phyloP scores from a whole-genome alignment of 2,113 vertebrate genomes.

The Corvus moneduloides region DNA sequence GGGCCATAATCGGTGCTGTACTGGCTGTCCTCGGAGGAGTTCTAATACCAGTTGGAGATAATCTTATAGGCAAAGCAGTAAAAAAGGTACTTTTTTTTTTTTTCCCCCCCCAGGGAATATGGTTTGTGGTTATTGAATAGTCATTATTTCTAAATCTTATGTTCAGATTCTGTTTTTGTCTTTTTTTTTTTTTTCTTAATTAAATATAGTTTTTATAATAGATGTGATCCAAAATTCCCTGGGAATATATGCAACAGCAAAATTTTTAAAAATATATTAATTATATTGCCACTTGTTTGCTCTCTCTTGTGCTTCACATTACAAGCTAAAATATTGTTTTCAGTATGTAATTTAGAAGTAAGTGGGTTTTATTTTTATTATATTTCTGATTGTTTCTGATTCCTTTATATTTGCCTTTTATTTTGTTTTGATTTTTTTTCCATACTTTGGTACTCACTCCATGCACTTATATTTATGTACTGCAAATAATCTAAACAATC shows the following conservation, averaged over 20 bases:
- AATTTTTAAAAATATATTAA: background rate
- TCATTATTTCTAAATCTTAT: background rate
- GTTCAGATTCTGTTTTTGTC: background rate
- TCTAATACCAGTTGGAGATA: conserved; percentile 86
- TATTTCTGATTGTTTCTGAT: background rate
- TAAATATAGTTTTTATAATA: background rate
- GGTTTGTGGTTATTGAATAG: background rate
- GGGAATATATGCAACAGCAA: background rate
- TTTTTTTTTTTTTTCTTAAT: background rate
- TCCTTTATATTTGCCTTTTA: background rate
- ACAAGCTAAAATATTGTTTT: background rate
- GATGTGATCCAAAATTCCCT: background rate
- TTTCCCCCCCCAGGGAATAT: too few species aligned
- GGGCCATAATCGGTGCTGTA: conserved; percentile 77
- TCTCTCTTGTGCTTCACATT: background rate
- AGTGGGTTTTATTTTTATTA: background rate
- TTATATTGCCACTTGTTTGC: background rate
- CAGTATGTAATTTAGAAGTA: background rate
- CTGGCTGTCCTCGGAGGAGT: conserved; percentile 84
- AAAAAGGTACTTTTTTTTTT: conserved; percentile 76
- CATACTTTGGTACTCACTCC: background rate
- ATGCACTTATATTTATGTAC: background rate
- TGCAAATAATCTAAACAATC: background rate
- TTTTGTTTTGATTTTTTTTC: background rate
- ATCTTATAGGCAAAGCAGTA: conserved; percentile 77